A percentile compares a stretch with the other conserved stretches of the same genome.
phyloP scores from a whole-genome alignment of 2,113 vertebrate species.

The Crotalus horridus region DNA sequence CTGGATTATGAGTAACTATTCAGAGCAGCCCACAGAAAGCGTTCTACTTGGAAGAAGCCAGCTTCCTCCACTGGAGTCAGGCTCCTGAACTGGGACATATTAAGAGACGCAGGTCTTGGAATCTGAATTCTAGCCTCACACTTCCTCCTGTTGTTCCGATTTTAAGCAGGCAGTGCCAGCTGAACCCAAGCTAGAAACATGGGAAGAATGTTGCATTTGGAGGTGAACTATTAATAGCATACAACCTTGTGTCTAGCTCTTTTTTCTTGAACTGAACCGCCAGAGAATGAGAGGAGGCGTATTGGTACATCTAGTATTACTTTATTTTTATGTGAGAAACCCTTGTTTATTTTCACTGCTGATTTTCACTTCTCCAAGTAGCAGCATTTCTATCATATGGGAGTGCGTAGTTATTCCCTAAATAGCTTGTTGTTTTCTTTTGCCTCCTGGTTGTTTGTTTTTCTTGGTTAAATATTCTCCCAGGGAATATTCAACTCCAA shows the following conservation, averaged over 20 bases:
- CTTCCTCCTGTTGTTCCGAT: background rate
- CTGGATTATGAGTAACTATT: conserved; percentile 1
- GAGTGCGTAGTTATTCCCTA: background rate
- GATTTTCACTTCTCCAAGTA: background rate
- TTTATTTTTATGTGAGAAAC: background rate
- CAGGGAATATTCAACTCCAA: background rate
- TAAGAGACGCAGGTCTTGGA: background rate
- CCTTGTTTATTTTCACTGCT: background rate
- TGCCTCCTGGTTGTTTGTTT: background rate
- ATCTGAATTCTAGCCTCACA: conserved; percentile 16
- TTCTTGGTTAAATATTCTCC: background rate
- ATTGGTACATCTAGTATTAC: background rate
- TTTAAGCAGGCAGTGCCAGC: background rate
- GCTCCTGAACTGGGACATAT: background rate
- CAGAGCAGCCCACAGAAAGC: background rate
- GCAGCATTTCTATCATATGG: background rate
- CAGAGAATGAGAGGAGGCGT: background rate
- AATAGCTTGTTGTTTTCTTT: background rate
- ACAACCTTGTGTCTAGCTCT: background rate
- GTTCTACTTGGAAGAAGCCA: background rate
- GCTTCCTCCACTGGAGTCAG: background rate
- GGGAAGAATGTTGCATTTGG: conserved; percentile 11
- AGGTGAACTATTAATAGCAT: conserved; percentile 4
- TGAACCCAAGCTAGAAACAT: background rate
- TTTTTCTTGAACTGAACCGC: background rate